These are phyloP conservation scores for Lobophora halterata DNA, from an alignment of 2,888 invertebrate genomes.

Conservation along the genomic window DNA sequence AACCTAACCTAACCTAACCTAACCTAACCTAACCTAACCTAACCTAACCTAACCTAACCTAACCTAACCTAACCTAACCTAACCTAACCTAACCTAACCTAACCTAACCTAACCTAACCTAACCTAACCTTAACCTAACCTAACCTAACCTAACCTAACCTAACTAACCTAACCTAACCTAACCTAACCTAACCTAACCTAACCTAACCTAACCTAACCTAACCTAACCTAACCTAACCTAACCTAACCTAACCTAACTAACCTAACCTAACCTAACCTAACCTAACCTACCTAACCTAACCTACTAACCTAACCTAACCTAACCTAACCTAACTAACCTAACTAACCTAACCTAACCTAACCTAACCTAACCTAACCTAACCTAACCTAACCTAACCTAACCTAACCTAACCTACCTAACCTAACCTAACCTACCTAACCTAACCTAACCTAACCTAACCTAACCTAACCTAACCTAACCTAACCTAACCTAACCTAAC, in stretches of 20 bases:
- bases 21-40: no score
- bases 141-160: slow-evolving; percentile 15
- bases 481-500: slow-evolving; percentile 17
- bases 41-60: no score
- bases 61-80: no score
- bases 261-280: slow-evolving; percentile 18
- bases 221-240: slow-evolving; percentile 13
- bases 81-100: slow-evolving; percentile 19
- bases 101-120: slow-evolving; percentile 13
- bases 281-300: slow-evolving; percentile 17
- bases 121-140: slow-evolving; percentile 13
- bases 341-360: slow-evolving; percentile 12
- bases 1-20: no score
- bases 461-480: slow-evolving; percentile 18
- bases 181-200: slow-evolving; percentile 15
- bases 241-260: slow-evolving; percentile 12
- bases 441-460: slow-evolving; percentile 21
- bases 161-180: slow-evolving; percentile 17
- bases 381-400: slow-evolving; percentile 15
- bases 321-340: slow-evolving; percentile 14
- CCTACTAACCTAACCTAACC: slow-evolving; percentile 18
- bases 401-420: slow-evolving; percentile 17
- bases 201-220: slow-evolving; percentile 21
- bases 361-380: slow-evolving; percentile 19
- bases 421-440: slow-evolving; percentile 20